These are phyloP conservation scores for Megalops cyprinoides DNA, from an alignment of 2,797 vertebrate species.

Conservation along the genomic window DNA sequence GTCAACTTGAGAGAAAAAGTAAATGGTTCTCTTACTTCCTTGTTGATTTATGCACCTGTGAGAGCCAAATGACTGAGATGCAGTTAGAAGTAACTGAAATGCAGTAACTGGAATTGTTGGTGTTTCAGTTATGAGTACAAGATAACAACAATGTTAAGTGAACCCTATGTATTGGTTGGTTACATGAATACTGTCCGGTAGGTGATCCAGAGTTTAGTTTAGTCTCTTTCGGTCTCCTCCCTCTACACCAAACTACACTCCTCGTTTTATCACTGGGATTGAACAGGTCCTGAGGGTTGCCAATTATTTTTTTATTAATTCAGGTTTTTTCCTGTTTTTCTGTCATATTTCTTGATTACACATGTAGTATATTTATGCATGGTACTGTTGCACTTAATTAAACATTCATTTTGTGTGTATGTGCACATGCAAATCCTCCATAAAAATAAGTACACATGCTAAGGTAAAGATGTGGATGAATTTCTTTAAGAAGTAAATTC, in stretches of 20 bases:
- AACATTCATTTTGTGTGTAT: not conserved
- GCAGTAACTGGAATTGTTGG: not conserved
- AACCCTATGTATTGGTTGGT: no score
- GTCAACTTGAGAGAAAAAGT: conserved; percentile 8
- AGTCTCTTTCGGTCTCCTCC: no score
- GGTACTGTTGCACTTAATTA: not conserved
- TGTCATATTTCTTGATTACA: not conserved
- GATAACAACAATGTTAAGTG: no score
- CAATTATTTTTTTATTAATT: no score
- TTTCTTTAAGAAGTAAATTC: not conserved
- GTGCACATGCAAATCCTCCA: not conserved
- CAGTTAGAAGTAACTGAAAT: conserved; percentile 36
- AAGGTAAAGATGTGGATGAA: not conserved
- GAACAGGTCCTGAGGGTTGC: not conserved
- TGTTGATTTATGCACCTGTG: conserved; percentile 1
- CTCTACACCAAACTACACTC: no score
- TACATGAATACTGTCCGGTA: no score
- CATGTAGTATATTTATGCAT: not conserved
- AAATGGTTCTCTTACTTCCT: not conserved
- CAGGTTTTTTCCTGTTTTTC: not conserved
- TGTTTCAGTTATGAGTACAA: not conserved
- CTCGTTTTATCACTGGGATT: not conserved
- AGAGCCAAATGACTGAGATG: conserved; percentile 28
- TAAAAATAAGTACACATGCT: not conserved
- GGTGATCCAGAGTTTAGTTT: no score